A percentile compares a stretch with the other conserved stretches of the same genome.
phyloP scores from a whole-genome alignment of 1,140 invertebrate species.

The Latrodectus geometricus region DNA sequence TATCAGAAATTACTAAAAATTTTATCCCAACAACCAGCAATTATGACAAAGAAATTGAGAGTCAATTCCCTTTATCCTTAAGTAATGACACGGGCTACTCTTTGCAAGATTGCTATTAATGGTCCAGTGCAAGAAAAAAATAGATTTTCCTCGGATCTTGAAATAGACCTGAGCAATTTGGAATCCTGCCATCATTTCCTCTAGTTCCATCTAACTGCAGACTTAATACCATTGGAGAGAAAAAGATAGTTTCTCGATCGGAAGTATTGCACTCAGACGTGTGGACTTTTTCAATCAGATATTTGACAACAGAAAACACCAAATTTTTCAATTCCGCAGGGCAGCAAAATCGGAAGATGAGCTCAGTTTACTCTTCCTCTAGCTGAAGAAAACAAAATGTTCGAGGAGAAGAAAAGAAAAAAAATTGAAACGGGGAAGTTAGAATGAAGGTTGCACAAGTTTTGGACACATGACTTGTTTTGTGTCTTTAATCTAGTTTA shows the following conservation, averaged over 20 bases:
- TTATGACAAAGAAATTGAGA: not conserved
- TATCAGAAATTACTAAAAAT: not conserved
- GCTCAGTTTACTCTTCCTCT: slow-evolving; percentile 9
- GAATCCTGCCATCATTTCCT: slow-evolving; percentile 17
- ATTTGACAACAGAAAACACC: slow-evolving; percentile 54
- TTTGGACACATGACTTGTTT: not conserved
- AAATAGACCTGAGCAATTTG: slow-evolving; percentile 34
- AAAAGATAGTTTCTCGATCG: slow-evolving; percentile 30
- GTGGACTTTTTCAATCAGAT: slow-evolving; percentile 52
- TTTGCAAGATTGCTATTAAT: not conserved
- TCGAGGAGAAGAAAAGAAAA: not conserved
- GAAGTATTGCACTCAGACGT: slow-evolving; percentile 45
- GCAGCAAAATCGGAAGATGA: slow-evolving; percentile 40
- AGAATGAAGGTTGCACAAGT: slow-evolving; percentile 10
- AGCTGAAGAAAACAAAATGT: slow-evolving; percentile 22
- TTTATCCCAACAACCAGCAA: not conserved
- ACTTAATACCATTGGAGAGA: slow-evolving; percentile 22
- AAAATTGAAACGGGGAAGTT: not conserved
- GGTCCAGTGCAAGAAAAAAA: not conserved
- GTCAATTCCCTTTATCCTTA: not conserved
- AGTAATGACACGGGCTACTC: not conserved
- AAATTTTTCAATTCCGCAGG: slow-evolving; percentile 43
- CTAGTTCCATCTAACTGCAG: slow-evolving; percentile 27
- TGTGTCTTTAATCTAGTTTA: not conserved
- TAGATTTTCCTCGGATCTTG: not conserved